Evolutionary conservation across 2,888 invertebrate genomes (phyloP).

Genomic region (Lathronympha strigana): DNA sequence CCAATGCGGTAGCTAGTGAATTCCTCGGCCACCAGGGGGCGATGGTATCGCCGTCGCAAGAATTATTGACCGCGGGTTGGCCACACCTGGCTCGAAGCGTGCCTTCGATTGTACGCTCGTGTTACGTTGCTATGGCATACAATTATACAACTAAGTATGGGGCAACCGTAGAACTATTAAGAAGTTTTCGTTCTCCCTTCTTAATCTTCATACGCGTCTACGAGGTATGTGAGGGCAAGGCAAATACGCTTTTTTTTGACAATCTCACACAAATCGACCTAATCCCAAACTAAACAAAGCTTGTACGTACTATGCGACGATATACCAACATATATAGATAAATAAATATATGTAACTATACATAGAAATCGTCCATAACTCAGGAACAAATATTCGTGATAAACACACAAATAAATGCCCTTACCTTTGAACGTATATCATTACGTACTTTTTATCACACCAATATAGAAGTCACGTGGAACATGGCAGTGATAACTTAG

Average conservation of each 20-base stretch:
- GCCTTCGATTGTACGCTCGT: slow-evolving; percentile 25
- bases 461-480: background rate
- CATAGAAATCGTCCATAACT: too few relatives aligned
- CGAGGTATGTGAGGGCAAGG: too few relatives aligned
- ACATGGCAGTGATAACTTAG: background rate
- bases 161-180: background rate
- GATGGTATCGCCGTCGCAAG: slow-evolving; percentile 63
- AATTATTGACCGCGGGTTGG: slow-evolving; percentile 52
- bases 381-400: too few relatives aligned
- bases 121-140: slow-evolving; percentile 4
- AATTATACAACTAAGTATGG: background rate
- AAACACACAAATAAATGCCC: too few relatives aligned
- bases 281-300: too few relatives aligned
- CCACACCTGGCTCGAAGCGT: slow-evolving; percentile 40
- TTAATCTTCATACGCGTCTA: background rate
- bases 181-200: background rate
- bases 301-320: too few relatives aligned
- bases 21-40: slow-evolving; percentile 51
- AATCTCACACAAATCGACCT: too few relatives aligned
- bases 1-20: slow-evolving; percentile 39
- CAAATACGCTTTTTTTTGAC: too few relatives aligned
- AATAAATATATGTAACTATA: too few relatives aligned
- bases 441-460: background rate
- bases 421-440: too few relatives aligned
- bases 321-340: too few relatives aligned